A percentile compares a stretch with the other conserved stretches of the same genome.
These are phyloP conservation scores for Aporrectodea caliginosa DNA, from an alignment of 1,140 invertebrate species.

Conservation along the genomic window DNA sequence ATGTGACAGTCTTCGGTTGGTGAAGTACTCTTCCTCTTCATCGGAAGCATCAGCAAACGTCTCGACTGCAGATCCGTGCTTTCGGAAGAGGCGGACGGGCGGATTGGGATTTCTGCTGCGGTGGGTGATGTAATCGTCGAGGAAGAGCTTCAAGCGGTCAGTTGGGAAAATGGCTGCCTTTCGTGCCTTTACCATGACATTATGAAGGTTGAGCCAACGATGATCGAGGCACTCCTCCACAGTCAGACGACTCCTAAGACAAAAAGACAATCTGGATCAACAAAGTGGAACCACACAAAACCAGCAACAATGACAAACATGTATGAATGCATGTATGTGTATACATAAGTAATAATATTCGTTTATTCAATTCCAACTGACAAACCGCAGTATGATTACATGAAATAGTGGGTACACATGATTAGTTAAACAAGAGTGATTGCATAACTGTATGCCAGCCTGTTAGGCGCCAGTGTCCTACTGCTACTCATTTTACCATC, in stretches of 20 bases:
- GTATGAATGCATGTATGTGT: background rate
- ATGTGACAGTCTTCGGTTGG: background rate
- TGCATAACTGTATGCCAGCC: too few species aligned
- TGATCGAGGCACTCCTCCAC: conserved; percentile 92
- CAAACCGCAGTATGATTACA: background rate
- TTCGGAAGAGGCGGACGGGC: background rate
- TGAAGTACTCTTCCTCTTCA: background rate
- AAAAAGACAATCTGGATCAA: conserved; percentile 30
- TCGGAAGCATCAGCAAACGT: background rate
- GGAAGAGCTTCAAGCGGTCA: conserved; percentile 46
- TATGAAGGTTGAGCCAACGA: conserved; percentile 84
- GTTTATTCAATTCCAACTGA: background rate
- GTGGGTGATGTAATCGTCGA: conserved; percentile 35
- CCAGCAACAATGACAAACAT: background rate
- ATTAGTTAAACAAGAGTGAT: background rate
- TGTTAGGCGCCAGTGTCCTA: too few species aligned
- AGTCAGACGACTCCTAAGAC: conserved; percentile 79
- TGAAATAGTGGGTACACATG: background rate
- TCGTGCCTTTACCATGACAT: conserved; percentile 87
- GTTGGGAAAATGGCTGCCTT: conserved; percentile 66
- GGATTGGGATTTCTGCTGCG: background rate
- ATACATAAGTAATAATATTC: background rate
- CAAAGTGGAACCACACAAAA: background rate
- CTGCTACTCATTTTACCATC: too few species aligned
- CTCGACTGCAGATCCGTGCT: background rate